Evolutionary conservation across 2,797 vertebrate species (phyloP), one percentile per base, ranked within the genome.

Genomic region (Microctenopoma lineatum): DNA sequence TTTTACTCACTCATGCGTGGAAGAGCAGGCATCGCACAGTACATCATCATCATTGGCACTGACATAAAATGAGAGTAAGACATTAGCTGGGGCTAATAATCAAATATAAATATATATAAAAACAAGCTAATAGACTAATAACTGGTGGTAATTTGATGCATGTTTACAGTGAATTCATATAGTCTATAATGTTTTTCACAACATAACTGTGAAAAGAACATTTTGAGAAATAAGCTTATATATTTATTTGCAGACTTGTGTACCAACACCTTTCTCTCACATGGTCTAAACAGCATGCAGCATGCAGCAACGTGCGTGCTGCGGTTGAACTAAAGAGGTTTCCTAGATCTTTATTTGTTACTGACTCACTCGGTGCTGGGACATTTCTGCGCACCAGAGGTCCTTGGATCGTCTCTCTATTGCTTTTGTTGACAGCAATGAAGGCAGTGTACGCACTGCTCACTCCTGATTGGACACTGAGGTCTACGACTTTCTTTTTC

Each of bases 391-490:
- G 73, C 39, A 81, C 2, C 77, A 94, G 61, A 4, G 93, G 91
- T 2, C 91, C 91, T 50, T 88, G 71, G 11, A 94, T 53, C 0
- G 81, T 34, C 29, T 91, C 16, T 3, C 81, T 74, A 3, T 66
- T 63, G 7, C 81, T 81, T 70, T 92, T 94, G 76, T 92, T 89
- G 63, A 95, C 74, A 3, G 91, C 93, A 9, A 95, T 83, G 66
- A 95, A 95, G 21, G 95, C 90, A 0, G 94, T 95, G 73, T 93
- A 92, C 42, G 88, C 76, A 51, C 95, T 94, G 87, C 94, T 91
- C 66, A 96, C 92, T 80, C 94, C 93, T 59, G 92, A 92, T 44
- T 94, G 90, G 53, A 93, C 55, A 67, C 95, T 96, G 57, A 94
- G 75, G n/a, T 93, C 75, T 75, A 95, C 58, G 47, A 94, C 86